Base-by-base conservation (phyloP, 2,113 vertebrate species). In the Sphyrna mokarran region DNA sequence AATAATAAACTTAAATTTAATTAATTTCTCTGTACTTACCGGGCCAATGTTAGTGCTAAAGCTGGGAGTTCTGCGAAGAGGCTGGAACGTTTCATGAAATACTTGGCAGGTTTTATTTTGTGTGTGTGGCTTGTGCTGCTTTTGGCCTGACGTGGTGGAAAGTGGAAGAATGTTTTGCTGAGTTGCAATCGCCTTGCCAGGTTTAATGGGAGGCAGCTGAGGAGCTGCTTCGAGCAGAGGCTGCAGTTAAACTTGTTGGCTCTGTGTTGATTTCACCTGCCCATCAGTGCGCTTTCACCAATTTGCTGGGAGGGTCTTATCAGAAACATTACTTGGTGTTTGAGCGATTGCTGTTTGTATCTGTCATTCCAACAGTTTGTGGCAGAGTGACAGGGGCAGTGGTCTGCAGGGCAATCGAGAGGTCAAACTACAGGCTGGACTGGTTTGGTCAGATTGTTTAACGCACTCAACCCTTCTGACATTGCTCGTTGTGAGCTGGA, bases 71-170 rank as follows among this genome's bases (percentile, higher is more conserved):
- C 33, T 93, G 61, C 2, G 7, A 93, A 66, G 89, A 93, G 33
- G 1, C 13, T 66, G 89, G n/a, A 14, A 20, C 33, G 89, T 33
- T 33, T 91, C 8, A 1, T 93, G 61, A 93, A 93, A 68, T 93
- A n/a, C 37, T 93, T 20, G 89, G 4, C 18, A 33, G 58, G n/a
- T 66, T 37, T 93, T n/a, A 20, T 33, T 66, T 54, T 61, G 54
- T 66, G 89, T 91, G 43, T 89, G 86, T 90, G 63, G 89, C 61
- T 93, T 61, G 54, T 63, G 54, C 87, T 91, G 29, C 58, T n/a
- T 91, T 91, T 93, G 89, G 94, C 94, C 54, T 54, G 29, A 54
- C 72, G 69, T 6, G 54, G 94, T 95, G 68, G 94, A 72, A 95
- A 95, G 70, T 72, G 48, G 69, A 95, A 23, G 69, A 95, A 70